A percentile compares a stretch with the other conserved stretches of the same genome.
Conservation (phyloP, 2,888 invertebrate genomes). For the Salticus scenicus region DNA sequence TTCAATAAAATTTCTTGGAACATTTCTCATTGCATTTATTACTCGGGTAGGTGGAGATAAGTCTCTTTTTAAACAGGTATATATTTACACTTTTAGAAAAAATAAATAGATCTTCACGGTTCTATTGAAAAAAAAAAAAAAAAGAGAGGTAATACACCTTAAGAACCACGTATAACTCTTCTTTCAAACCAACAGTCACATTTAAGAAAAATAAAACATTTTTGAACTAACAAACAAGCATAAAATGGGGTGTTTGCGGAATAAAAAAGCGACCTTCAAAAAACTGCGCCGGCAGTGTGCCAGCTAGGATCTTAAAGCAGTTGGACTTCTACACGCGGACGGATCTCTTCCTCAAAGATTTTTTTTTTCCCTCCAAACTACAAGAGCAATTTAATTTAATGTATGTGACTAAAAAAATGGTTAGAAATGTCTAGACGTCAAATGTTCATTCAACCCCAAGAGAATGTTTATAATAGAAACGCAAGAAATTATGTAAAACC, state of each 20-base stretch:
- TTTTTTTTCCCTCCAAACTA: conserved; percentile 5
- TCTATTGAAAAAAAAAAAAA: not conserved
- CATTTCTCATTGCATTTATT: not conserved
- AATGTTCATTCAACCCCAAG: conserved; percentile 45
- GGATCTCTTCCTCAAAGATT: not conserved
- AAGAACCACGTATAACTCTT: conserved; percentile 17
- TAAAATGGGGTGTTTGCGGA: conserved; percentile 18
- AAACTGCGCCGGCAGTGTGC: conserved; percentile 33
- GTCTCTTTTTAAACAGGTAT: not conserved
- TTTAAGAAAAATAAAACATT: conserved; percentile 52
- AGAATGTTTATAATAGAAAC: not conserved
- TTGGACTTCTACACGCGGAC: not conserved
- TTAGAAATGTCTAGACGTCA: conserved; percentile 28
- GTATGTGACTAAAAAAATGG: conserved; percentile 27
- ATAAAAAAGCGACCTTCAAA: conserved; percentile 50
- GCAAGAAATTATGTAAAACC: no score
- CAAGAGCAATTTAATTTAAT: conserved; percentile 32
- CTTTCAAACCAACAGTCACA: conserved; percentile 37
- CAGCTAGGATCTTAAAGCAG: conserved; percentile 15
- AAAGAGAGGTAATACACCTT: not conserved
- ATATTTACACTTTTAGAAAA: not conserved
- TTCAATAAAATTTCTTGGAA: not conserved
- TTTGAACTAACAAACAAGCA: conserved; percentile 41
- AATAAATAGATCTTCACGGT: not conserved
- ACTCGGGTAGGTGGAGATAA: not conserved